These are phyloP conservation scores for Daptonema setosum DNA, from an alignment of 2,888 invertebrate genomes.

Conservation along the genomic window DNA sequence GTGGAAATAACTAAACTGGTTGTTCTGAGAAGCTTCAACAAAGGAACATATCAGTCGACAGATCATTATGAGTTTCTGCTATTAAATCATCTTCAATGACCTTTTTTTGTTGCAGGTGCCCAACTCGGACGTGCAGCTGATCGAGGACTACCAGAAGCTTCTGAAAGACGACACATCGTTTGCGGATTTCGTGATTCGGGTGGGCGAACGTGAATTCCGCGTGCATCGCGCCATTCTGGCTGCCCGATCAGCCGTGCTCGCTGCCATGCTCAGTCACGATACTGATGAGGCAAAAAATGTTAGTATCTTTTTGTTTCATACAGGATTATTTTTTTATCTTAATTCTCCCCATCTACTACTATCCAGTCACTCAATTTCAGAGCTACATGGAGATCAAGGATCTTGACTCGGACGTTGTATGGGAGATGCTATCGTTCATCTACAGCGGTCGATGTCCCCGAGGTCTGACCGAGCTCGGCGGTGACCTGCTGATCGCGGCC, in stretches of 20 bases:
- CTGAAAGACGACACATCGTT: conserved; percentile 17
- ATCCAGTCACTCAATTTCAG: conserved; percentile 7
- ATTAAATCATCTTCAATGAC: no score
- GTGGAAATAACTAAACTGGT: no score
- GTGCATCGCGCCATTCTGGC: conserved; percentile 24
- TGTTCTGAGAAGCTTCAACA: no score
- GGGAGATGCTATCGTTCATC: conserved; percentile 25
- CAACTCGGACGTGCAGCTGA: conserved; percentile 14
- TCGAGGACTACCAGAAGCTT: conserved; percentile 20
- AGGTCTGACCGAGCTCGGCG: conserved; percentile 21
- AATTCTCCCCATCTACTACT: neutral
- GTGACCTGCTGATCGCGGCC: conserved; percentile 25
- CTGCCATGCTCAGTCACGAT: conserved; percentile 23
- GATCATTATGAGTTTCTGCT: no score
- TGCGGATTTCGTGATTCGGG: conserved; percentile 17
- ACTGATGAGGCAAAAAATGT: conserved; percentile 23
- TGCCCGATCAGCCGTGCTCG: conserved; percentile 23
- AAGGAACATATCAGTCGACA: no score
- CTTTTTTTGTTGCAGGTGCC: conserved; percentile 3
- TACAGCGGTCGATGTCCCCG: conserved; percentile 21
- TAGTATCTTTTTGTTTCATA: neutral
- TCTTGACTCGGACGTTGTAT: conserved; percentile 23
- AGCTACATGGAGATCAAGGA: conserved; percentile 21
- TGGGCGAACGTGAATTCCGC: conserved; percentile 13
- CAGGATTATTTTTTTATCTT: neutral